Evolutionary conservation across 2,888 invertebrate species (phyloP).

Genomic region (Cryptus viduatorius): DNA sequence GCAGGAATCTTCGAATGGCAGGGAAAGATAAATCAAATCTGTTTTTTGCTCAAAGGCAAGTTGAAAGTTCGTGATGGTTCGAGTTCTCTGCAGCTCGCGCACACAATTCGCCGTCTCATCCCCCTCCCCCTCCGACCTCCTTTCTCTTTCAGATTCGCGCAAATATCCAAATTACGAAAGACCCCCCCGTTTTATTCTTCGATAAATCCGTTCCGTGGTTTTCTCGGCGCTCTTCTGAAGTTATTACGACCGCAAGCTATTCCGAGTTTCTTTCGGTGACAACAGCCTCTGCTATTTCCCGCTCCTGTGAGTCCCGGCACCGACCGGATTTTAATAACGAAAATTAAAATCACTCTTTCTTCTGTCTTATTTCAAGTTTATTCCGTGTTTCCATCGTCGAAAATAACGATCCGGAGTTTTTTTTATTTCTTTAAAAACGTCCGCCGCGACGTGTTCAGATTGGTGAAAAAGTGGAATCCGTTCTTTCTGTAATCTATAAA

Average conservation of each 20-base stretch:
- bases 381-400: neutral
- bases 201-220: constrained; percentile 22
- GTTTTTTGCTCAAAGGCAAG: constrained; percentile 63
- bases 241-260: neutral
- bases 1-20: constrained; percentile 78
- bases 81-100: constrained; percentile 44
- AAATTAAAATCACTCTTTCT: neutral
- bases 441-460: no score
- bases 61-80: constrained; percentile 74
- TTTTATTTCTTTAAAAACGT: neutral
- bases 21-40: constrained; percentile 82
- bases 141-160: neutral
- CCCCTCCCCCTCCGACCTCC: constrained; percentile 18
- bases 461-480: no score
- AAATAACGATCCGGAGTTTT: neutral
- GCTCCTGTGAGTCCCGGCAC: neutral
- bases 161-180: constrained; percentile 37
- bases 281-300: neutral
- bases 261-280: neutral
- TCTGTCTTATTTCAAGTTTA: neutral
- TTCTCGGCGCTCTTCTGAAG: neutral
- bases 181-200: constrained; percentile 23
- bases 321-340: neutral
- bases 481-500: no score
- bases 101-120: constrained; percentile 37